Evolutionary conservation across 2,888 invertebrate genomes (phyloP), one percentile per base, ranked within the genome.

Genomic region (Alsophila aescularia): DNA sequence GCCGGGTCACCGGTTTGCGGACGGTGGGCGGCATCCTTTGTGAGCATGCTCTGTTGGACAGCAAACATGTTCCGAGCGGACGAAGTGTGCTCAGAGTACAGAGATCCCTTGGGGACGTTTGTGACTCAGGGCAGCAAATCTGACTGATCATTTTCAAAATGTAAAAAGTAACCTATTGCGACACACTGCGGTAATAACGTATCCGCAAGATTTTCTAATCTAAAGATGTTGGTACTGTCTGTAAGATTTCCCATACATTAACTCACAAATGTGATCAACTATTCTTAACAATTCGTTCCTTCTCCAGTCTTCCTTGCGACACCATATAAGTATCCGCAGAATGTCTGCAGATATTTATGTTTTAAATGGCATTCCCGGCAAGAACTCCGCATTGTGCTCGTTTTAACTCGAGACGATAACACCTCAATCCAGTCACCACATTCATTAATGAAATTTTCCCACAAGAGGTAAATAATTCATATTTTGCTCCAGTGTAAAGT

Each of bases 1-100:
- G 48, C 40, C 13, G 32, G 32, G 47, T n/a, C 47, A 32, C 32
- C 40, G 40, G 34, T 40, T 49, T 49, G 48, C 32, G 48, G n/a
- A n/a, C n/a, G n/a, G 29, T 24, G 18, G 31, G 31, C 39, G 14
- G 40, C 21, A 24, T 5, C 24, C 24, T 24, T 24, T 24, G 48
- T 49, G 34, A 34, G n/a, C 34, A 7, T 7, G 34, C 32, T 24
- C 24, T 12, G 8, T 37, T 29, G 31, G 32, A 39, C 21, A 32
- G 5, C 13, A 21, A 40, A 40, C 21, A 13, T 49, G 29, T 39
- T 49, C n/a, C 24, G 14, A 14, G 9, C 15, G 40, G 21, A 4
- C 0, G 39, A 39, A 34, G 12, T 39, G 47, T 32, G 18, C 29
- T 29, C n/a, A n/a, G n/a, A n/a, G n/a, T n/a, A n/a, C n/a, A n/a